phyloP scores from a whole-genome alignment of 2,113 vertebrate genomes.

The Tetraodon nigroviridis region DNA sequence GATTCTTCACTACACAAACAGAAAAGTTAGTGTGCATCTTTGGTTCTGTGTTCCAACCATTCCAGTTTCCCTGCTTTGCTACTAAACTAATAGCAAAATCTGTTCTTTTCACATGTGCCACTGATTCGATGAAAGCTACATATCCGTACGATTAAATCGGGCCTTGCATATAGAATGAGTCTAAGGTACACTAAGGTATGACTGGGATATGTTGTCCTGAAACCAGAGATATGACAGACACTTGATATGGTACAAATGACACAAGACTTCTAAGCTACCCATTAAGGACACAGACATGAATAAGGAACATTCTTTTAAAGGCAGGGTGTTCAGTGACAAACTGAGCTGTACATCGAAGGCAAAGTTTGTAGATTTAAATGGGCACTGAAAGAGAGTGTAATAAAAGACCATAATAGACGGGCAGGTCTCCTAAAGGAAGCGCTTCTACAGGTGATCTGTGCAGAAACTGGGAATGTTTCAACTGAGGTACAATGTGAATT shows the following conservation, averaged over 20 bases:
- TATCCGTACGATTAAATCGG: slow-evolving; percentile 52
- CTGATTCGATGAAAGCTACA: slow-evolving; percentile 29
- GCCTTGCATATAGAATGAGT: slow-evolving; percentile 36
- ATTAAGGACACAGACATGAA: slow-evolving; percentile 52
- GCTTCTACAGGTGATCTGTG: slow-evolving; percentile 47
- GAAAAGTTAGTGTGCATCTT: slow-evolving; percentile 60
- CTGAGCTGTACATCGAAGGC: slow-evolving; percentile 58
- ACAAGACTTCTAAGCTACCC: slow-evolving; percentile 47
- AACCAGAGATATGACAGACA: slow-evolving; percentile 29
- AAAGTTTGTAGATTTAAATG: slow-evolving; percentile 49
- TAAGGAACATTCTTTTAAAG: slow-evolving; percentile 54
- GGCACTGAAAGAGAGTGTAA: slow-evolving; percentile 39
- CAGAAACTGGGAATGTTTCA: slow-evolving; percentile 72
- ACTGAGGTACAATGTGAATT: slow-evolving; percentile 37
- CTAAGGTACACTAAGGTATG: slow-evolving; percentile 23
- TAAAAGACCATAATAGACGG: slow-evolving; percentile 27
- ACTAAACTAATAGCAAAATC: slow-evolving; percentile 38
- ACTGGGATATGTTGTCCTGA: slow-evolving; percentile 18
- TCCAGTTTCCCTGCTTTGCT: slow-evolving; percentile 57
- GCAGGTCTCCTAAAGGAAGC: slow-evolving; percentile 34
- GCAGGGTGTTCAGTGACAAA: slow-evolving; percentile 51
- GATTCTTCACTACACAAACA: slow-evolving; percentile 57
- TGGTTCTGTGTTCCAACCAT: slow-evolving; percentile 70
- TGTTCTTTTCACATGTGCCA: slow-evolving; percentile 36
- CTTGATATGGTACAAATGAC: slow-evolving; percentile 52